Base-by-base conservation (phyloP, 2,888 invertebrate genomes). In the Keiferia lycopersicella region DNA sequence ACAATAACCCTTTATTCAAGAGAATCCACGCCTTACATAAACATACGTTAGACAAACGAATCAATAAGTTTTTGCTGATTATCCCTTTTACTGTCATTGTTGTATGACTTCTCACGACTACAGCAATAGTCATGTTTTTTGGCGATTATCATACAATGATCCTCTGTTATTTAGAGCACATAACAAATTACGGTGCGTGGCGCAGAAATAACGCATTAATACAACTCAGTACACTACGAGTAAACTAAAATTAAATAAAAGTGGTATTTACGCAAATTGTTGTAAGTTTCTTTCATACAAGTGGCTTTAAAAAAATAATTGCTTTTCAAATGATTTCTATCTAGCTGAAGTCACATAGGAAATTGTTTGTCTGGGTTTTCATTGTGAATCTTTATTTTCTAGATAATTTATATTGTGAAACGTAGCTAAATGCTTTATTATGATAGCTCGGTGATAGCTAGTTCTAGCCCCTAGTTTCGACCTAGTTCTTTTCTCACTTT, bases 31-130 rank as follows among this genome's bases (percentile, higher is more conserved):
- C 16, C n/a, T 45, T n/a, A 45, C 45, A 16, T 45, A 45, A 45
- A 16, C 45, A 45, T 53, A 18, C 22, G 51, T 26, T 53, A 11
- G 22, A 22, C 22, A 41, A 20, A 34, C 7, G 22, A 22, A 50
- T 50, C 50, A 50, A 50, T 50, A 50, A 50, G 51, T 53, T 53
- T 53, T 53, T 50, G 50, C 50, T 1, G 20, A 50, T 20, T 53
- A 53, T 26, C 14, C 22, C 22, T 22, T 53, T 53, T 22, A 22
- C 51, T 22, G 14, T 22, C 51, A 53, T 53, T 22, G 51, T 53
- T 53, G 51, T 53, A 14, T 53, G 22, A 22, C 8, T 53, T 53
- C 51, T 14, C 51, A 53, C 22, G 34, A 34, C 10, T 34, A 30
- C 6, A 34, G 34, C 34, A 22, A 14, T n/a, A 16, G 1, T 16